Evolutionary conservation across 2,113 vertebrate species (phyloP).

Genomic region (Gavialis gangeticus): DNA sequence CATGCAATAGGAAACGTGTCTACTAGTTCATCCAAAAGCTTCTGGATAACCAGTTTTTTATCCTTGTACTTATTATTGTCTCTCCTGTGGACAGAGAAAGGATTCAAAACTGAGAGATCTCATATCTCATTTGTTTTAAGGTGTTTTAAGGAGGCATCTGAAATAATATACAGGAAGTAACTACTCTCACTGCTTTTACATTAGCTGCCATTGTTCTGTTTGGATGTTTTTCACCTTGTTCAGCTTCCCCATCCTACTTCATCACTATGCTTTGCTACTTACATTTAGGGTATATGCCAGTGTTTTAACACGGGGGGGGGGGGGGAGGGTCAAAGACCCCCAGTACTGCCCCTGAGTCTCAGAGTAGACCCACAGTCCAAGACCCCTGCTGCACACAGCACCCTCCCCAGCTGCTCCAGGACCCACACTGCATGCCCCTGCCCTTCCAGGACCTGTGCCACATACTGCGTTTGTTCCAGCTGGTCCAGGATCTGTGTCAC

Average conservation of each 20-base stretch:
- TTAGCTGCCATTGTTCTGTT: not conserved
- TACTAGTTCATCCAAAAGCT: not conserved
- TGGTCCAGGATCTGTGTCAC: too few species aligned
- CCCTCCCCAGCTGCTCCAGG: too few species aligned
- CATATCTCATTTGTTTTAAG: not conserved
- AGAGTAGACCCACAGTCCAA: too few species aligned
- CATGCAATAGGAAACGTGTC: not conserved
- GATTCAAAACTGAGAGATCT: not conserved
- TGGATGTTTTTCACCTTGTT: slow-evolving; percentile 12
- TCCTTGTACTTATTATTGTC: not conserved
- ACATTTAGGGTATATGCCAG: not conserved
- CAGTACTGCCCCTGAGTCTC: too few species aligned
- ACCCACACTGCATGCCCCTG: too few species aligned
- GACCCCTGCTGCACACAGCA: too few species aligned
- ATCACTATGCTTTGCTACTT: not conserved
- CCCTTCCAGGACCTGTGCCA: too few species aligned
- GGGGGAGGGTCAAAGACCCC: too few species aligned
- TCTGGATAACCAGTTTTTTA: not conserved
- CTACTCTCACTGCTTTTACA: not conserved
- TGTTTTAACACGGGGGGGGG: slow-evolving; percentile 31
- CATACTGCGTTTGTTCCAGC: too few species aligned
- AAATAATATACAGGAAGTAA: not conserved
- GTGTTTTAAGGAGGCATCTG: not conserved
- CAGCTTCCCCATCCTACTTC: not conserved
- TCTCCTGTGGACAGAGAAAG: not conserved